Evolutionary conservation across 2,113 vertebrate genomes (phyloP).

Genomic region (Polypterus bichir): DNA sequence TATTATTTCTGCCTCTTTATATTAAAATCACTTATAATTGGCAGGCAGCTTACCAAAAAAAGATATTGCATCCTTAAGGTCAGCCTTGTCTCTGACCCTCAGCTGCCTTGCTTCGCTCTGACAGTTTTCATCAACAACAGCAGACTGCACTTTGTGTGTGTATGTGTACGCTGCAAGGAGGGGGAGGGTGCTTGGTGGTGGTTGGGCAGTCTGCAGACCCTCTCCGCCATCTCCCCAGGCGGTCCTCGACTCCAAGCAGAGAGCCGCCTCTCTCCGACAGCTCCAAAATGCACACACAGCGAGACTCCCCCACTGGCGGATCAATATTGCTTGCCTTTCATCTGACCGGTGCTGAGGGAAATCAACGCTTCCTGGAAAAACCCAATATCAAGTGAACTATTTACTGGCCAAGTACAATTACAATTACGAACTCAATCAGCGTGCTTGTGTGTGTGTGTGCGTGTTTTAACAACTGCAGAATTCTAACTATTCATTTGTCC

Average conservation of each 20-base stretch:
- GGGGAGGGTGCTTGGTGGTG: slow-evolving; percentile 19
- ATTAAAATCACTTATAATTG: slow-evolving; percentile 1
- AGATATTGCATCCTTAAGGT: slow-evolving; percentile 21
- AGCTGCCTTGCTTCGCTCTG: slow-evolving; percentile 35
- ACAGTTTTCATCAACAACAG: slow-evolving; percentile 48
- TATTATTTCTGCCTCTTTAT: background rate
- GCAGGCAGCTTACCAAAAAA: background rate
- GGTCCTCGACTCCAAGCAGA: slow-evolving; percentile 12
- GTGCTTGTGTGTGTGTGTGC: slow-evolving; percentile 16
- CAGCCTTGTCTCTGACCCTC: slow-evolving; percentile 22
- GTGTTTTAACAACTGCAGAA: background rate
- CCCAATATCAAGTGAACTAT: slow-evolving; percentile 45
- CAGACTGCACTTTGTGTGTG: slow-evolving; percentile 20
- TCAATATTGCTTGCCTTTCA: slow-evolving; percentile 68
- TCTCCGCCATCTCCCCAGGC: slow-evolving; percentile 12
- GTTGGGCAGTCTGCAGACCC: slow-evolving; percentile 22
- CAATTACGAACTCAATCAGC: slow-evolving; percentile 5
- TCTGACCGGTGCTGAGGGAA: slow-evolving; percentile 59
- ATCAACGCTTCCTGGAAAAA: slow-evolving; percentile 62
- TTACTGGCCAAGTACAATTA: slow-evolving; percentile 15
- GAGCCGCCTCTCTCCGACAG: slow-evolving; percentile 18
- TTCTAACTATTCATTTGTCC: no score
- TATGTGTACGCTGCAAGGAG: background rate
- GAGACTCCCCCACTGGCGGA: slow-evolving; percentile 41
- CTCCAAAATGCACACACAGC: slow-evolving; percentile 44